Base-by-base conservation (phyloP, 1,140 invertebrate species). In the Oreohelix idahoensis region DNA sequence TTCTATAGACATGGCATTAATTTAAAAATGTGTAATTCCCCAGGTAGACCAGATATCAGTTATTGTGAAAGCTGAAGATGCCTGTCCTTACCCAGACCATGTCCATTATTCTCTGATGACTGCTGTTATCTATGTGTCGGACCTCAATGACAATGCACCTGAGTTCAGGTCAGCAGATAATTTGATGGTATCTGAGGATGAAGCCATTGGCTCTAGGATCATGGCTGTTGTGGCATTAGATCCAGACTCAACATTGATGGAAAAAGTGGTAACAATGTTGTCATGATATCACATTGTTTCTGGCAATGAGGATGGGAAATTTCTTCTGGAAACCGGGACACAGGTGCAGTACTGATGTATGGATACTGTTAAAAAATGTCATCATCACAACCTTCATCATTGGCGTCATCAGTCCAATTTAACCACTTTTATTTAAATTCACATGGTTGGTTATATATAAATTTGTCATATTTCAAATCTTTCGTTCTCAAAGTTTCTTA, bases 321-420 rank as follows among this genome's bases (percentile, higher is more conserved):
- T 98, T 92, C 96, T 97, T 90, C 96, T 99, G 29, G 96, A 98
- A 88, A 93, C 96, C 63, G n/a, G n/a, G 95, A 95, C 74, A 96
- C 90, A 84, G 92, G 92, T 92, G 86, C n/a, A n/a, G n/a, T n/a
- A n/a, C n/a, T n/a, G n/a, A n/a, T n/a, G n/a, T n/a, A n/a, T n/a
- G n/a, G n/a, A n/a, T n/a, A n/a, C n/a, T n/a, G n/a, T n/a, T n/a
- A n/a, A n/a, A n/a, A n/a, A n/a, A n/a, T n/a, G n/a, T n/a, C n/a
- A n/a, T n/a, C n/a, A n/a, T n/a, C n/a, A n/a, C n/a, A n/a, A n/a
- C n/a, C n/a, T n/a, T n/a, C n/a, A n/a, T n/a, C n/a, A n/a, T n/a
- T n/a, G n/a, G n/a, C n/a, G n/a, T n/a, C n/a, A n/a, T n/a, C n/a
- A n/a, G n/a, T n/a, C n/a, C n/a, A n/a, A n/a, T n/a, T n/a, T n/a